phyloP scores from a whole-genome alignment of 2,888 invertebrate genomes.

The Epinotia ramella region DNA sequence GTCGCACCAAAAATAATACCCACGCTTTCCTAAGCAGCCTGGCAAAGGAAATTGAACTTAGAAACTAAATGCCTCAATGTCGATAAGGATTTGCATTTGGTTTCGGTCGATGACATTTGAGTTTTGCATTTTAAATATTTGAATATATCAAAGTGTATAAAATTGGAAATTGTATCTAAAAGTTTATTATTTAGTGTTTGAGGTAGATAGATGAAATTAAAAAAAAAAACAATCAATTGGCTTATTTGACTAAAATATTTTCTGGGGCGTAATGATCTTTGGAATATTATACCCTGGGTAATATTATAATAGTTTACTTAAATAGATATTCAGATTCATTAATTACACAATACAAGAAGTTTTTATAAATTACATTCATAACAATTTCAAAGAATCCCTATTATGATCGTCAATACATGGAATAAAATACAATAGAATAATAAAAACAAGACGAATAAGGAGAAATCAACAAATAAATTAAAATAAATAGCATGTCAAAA shows the following conservation, averaged over 20 bases:
- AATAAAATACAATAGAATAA: too few species aligned
- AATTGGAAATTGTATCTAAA: conserved; percentile 15
- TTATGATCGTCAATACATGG: too few species aligned
- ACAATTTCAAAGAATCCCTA: too few species aligned
- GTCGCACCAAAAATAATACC: conserved; percentile 42
- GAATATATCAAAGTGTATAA: conserved; percentile 20
- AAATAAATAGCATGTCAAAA: too few species aligned
- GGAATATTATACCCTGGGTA: not conserved
- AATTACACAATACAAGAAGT: too few species aligned
- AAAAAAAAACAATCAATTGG: not conserved
- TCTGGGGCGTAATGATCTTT: not conserved
- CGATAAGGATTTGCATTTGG: not conserved
- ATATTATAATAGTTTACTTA: not conserved
- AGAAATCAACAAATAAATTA: too few species aligned
- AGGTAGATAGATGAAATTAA: not conserved
- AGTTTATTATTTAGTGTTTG: conserved; percentile 8
- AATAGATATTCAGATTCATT: too few species aligned
- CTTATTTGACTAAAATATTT: not conserved
- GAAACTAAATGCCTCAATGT: conserved; percentile 1
- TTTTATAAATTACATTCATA: too few species aligned
- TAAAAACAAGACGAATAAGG: too few species aligned
- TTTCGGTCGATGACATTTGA: conserved; percentile 32
- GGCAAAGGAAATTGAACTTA: conserved; percentile 22
- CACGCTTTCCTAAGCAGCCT: conserved; percentile 37
- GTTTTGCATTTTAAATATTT: conserved; percentile 28